Percentiles rank a stretch among this genome's conserved stretches.
Conservation (phyloP, 2,888 invertebrate genomes). For the Tipula helvola region DNA sequence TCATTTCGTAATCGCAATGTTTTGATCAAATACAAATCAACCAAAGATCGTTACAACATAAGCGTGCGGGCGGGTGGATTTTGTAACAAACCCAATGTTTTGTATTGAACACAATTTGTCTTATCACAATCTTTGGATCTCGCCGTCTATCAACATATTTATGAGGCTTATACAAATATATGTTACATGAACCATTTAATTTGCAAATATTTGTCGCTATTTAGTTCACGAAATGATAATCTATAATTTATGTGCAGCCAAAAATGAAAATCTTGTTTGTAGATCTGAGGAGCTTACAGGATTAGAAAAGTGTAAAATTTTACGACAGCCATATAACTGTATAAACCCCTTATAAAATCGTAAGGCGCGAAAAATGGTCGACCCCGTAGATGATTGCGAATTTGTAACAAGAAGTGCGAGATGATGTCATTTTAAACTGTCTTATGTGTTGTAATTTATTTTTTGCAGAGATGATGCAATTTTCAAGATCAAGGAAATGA, state of each 20-base stretch:
- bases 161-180: not conserved
- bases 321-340: no score
- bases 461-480: not conserved
- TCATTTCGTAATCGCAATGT: not conserved
- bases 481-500: slow-evolving; percentile 4
- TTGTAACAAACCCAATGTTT: not conserved
- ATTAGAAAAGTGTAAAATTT: no score
- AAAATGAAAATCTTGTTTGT: no score
- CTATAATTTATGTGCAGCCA: no score
- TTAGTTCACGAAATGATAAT: no score
- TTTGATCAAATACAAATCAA: not conserved
- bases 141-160: not conserved
- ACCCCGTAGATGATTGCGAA: not conserved
- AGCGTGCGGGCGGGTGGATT: not conserved
- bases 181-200: not conserved
- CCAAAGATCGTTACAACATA: not conserved
- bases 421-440: not conserved
- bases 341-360: not conserved
- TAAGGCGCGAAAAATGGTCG: no score
- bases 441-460: not conserved
- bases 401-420: not conserved
- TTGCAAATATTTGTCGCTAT: not conserved
- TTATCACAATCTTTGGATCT: not conserved
- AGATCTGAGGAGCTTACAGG: no score
- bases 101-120: not conserved